Evolutionary conservation across 2,888 invertebrate species (phyloP), one percentile per base, ranked within the genome.

Genomic region (Lordiphosa fenestrarum): DNA sequence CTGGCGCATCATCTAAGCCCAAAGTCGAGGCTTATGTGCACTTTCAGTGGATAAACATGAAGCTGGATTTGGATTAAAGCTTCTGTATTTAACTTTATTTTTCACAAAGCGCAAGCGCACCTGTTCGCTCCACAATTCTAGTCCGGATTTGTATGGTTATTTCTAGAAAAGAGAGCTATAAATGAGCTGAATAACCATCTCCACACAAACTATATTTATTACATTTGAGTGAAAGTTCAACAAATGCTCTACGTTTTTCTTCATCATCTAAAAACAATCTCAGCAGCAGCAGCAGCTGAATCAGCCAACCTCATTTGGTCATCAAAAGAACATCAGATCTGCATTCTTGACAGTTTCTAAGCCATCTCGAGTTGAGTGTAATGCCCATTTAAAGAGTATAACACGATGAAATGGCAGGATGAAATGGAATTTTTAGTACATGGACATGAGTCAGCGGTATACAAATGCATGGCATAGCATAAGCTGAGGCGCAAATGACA

Each of bases 341-440:
- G 6, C 7, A 47, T 12, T 21, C 36, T 53, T 6, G n/a, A 38
- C 25, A 12, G 3, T 9, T 23, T 44, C 13, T 6, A 30, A 4
- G 6, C 35, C 66, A 30, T 37, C n/a, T 36, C 19, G 35, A 54
- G 15, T 12, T 44, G 39, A 19, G 42, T 37, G 23, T 50, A 46
- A 65, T 56, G 44, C 66, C 57, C 57, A 57, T 46, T 57, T 33
- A 40, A 46, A 63, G 62, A 25, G 62, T 66, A 63, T 57, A 44
- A 13, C 36, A 19, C 33, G 46, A 41, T 23, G 64, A 63, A 76
- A 76, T 69, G 66, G 76, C 76, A 66, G 80, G 80, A 53, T 74
- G 57, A 70, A 81, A 84, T 84, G 71, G 75, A 77, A 84, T 81
- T 73, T 77, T 68, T 66, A 84, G 69, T 65, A 74, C 69, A 73